Conservation (phyloP, 2,113 vertebrate genomes). For the Bucco capensis region DNA sequence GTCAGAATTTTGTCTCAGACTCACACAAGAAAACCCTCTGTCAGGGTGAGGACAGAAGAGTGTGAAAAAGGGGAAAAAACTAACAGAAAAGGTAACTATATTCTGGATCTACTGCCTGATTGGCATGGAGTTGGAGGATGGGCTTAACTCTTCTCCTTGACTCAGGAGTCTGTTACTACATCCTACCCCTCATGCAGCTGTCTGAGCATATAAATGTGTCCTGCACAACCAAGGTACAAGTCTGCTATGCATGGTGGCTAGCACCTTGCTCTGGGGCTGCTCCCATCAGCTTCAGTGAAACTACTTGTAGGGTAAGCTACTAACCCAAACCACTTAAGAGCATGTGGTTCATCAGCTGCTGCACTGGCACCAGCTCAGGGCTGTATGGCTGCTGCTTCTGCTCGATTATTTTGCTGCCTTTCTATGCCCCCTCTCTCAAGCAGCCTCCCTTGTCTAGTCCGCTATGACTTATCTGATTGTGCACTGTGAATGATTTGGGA, state of each 20-base stretch:
- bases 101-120: not conserved
- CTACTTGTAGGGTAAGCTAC: not conserved
- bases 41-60: not conserved
- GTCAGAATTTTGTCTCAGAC: not conserved
- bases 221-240: not conserved
- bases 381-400: not conserved
- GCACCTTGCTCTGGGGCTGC: not conserved
- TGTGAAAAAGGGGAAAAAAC: not conserved
- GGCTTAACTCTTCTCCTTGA: not conserved
- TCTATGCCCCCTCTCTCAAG: not conserved
- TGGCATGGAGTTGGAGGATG: not conserved
- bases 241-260: not conserved
- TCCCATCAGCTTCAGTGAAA: not conserved
- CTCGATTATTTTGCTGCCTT: not conserved
- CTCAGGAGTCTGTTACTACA: not conserved
- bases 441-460: not conserved
- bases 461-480: not conserved
- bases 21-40: not conserved
- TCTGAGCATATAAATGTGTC: not conserved
- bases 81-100: not conserved
- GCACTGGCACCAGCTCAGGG: not conserved
- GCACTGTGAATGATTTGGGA: not conserved
- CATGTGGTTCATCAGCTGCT: not conserved
- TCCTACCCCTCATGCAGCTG: not conserved
- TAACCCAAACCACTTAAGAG: not conserved